These are phyloP conservation scores for Chelonoidis abingdonii DNA, from an alignment of 2,113 vertebrate species.

Conservation along the genomic window DNA sequence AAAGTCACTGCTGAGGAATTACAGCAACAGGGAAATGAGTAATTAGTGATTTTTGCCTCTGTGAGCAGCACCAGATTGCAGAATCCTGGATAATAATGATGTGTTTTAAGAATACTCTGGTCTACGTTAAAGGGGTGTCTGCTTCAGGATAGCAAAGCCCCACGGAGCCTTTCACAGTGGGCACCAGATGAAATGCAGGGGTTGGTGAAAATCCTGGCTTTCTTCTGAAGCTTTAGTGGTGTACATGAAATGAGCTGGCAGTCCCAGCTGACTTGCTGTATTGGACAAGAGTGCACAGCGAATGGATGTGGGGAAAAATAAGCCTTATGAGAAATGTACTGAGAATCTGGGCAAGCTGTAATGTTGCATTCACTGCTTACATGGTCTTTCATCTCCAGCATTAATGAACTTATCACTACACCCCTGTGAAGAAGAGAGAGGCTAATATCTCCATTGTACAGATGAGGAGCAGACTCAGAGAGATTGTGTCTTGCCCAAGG, in stretches of 20 bases:
- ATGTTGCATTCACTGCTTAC: background rate
- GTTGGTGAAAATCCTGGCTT: background rate
- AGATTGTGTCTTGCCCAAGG: background rate
- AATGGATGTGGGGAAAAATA: background rate
- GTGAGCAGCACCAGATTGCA: background rate
- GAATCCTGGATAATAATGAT: fast-evolving
- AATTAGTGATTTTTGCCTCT: background rate
- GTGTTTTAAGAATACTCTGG: background rate
- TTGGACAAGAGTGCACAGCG: fast-evolving
- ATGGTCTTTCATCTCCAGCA: background rate
- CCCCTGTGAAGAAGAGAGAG: background rate
- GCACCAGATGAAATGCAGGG: background rate
- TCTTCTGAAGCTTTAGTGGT: background rate
- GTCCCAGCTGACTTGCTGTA: background rate
- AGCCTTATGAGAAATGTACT: background rate
- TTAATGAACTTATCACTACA: background rate
- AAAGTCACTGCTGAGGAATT: fast-evolving
- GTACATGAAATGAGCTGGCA: background rate
- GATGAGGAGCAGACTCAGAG: background rate
- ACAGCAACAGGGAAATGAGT: background rate
- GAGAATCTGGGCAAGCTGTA: background rate
- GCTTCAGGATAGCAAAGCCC: background rate
- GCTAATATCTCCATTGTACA: background rate
- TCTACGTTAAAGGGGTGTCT: background rate
- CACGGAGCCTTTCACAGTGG: background rate